Percentiles rank a stretch among this genome's conserved stretches.
Evolutionary conservation across 2,888 invertebrate genomes (phyloP).

Genomic region (Drosophila picticornis): DNA sequence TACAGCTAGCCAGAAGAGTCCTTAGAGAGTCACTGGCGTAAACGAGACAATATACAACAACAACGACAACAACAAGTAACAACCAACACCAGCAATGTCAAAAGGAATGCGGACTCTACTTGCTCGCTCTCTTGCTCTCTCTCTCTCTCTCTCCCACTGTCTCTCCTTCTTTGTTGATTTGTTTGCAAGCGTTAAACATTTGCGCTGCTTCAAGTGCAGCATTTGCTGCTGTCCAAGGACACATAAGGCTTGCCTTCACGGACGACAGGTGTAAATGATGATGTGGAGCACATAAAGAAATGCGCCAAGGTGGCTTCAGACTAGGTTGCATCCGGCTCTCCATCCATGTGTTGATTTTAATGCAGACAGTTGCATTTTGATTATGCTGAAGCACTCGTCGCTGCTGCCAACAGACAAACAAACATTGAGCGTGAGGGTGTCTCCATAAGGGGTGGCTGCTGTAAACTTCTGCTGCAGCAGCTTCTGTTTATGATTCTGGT

Average conservation of each 20-base stretch:
- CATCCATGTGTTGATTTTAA: constrained; percentile 48
- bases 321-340: constrained; percentile 9
- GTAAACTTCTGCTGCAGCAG: constrained; percentile 19
- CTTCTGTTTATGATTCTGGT: constrained; percentile 37
- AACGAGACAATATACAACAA: constrained; percentile 64
- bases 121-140: neutral
- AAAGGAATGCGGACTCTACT: constrained; percentile 26
- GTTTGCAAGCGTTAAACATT: constrained; percentile 70
- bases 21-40: constrained; percentile 74
- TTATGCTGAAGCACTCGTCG: constrained; percentile 64
- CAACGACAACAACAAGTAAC: constrained; percentile 24
- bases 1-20: constrained; percentile 60
- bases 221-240: constrained; percentile 63
- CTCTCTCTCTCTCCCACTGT: neutral
- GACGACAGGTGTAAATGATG: constrained; percentile 76
- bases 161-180: constrained; percentile 44
- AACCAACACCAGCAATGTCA: constrained; percentile 25
- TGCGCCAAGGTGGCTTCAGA: constrained; percentile 29
- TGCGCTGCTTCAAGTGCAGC: constrained; percentile 55
- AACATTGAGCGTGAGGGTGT: constrained; percentile 15
- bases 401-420: constrained; percentile 25
- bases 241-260: constrained; percentile 62
- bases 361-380: constrained; percentile 73
- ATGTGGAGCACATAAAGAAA: constrained; percentile 65
- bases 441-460: constrained; percentile 14